Percentiles rank a stretch among this genome's conserved stretches.
phyloP scores from a whole-genome alignment of 2,113 vertebrate species.

The Sula dactylatra region DNA sequence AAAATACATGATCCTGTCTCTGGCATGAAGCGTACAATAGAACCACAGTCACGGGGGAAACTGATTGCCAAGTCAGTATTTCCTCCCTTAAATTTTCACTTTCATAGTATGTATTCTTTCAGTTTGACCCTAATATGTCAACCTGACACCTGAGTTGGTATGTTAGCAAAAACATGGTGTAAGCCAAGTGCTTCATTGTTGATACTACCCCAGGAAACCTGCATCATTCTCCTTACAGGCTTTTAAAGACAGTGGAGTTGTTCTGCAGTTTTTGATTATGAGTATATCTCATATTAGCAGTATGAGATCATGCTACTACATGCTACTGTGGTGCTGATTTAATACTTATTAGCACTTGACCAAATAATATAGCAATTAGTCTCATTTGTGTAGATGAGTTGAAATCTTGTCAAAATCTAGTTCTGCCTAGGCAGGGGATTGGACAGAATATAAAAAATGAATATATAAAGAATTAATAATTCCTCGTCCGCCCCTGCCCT shows the following conservation, averaged over 20 bases:
- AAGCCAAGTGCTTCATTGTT: not conserved
- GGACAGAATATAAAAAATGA: not conserved
- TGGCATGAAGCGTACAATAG: not conserved
- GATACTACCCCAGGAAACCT: not conserved
- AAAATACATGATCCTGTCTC: not conserved
- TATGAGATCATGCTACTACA: accelerated
- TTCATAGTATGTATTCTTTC: not conserved
- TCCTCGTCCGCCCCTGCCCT: not conserved
- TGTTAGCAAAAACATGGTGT: not conserved
- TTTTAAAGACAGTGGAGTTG: not conserved
- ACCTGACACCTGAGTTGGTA: not conserved
- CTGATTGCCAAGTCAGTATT: not conserved
- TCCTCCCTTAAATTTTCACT: not conserved
- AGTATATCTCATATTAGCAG: too few species aligned
- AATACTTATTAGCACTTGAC: accelerated
- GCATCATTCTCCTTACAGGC: not conserved
- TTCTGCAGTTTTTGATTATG: not conserved
- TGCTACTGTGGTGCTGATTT: accelerated
- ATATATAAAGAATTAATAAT: not conserved
- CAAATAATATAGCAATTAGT: too few species aligned
- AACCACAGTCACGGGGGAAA: not conserved
- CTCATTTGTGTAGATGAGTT: not conserved
- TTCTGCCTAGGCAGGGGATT: not conserved
- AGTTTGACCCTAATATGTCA: not conserved
- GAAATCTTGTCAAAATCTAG: not conserved